Evolutionary conservation across 2,113 vertebrate species (phyloP).

Genomic region (Cnemophilus loriae): DNA sequence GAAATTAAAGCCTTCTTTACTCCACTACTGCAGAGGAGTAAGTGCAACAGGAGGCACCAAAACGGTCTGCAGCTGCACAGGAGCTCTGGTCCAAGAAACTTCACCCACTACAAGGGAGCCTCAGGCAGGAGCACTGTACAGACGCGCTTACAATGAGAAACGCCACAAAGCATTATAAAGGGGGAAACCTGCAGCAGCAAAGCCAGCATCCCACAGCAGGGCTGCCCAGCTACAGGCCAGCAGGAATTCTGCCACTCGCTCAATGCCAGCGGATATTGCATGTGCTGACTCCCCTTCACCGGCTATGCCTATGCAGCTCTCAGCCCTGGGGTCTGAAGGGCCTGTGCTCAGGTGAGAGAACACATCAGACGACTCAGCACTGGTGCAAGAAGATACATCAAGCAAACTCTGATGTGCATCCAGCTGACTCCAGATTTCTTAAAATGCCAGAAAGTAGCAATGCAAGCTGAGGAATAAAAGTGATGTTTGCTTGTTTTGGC

Average conservation of each 20-base stretch:
- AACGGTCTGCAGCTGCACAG: not conserved
- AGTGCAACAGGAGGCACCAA: not conserved
- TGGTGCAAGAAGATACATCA: not conserved
- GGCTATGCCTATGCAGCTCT: fast-evolving
- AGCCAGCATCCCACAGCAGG: not conserved
- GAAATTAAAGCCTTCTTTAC: not conserved
- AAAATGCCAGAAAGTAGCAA: not conserved
- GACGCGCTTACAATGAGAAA: fast-evolving
- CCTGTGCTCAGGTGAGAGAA: not conserved
- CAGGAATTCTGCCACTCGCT: not conserved
- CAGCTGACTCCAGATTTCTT: not conserved
- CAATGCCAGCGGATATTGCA: fast-evolving
- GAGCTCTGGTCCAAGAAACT: not conserved
- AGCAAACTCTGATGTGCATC: fast-evolving
- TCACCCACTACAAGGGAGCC: not conserved
- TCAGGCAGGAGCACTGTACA: not conserved
- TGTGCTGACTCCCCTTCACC: fast-evolving
- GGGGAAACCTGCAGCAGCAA: fast-evolving
- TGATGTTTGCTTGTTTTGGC: not conserved
- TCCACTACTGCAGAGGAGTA: not conserved
- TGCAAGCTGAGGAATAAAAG: not conserved
- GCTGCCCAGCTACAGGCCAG: not conserved
- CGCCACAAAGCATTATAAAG: fast-evolving
- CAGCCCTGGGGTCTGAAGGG: not conserved
- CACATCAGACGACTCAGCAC: not conserved